phyloP scores from a whole-genome alignment of 1,140 invertebrate species.

The Brachionus rotundiformis region DNA sequence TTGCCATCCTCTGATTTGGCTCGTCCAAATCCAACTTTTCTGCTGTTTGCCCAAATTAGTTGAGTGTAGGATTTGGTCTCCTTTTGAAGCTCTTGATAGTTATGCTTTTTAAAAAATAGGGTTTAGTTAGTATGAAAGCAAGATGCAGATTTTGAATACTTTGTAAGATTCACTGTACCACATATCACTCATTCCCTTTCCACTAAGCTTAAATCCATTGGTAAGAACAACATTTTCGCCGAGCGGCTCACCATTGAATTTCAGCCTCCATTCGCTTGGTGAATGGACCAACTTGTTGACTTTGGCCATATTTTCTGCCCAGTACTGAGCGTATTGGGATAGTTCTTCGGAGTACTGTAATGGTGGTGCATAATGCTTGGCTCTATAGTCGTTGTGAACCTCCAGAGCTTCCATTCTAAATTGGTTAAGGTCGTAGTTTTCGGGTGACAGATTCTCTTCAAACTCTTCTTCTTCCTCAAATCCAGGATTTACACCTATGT shows the following conservation, averaged over 20 bases:
- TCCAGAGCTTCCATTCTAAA: constrained; percentile 50
- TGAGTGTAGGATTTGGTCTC: constrained; percentile 79
- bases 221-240: constrained; percentile 51
- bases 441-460: not conserved
- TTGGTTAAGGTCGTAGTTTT: constrained; percentile 37
- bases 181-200: constrained; percentile 46
- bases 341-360: constrained; percentile 69
- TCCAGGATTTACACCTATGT: not conserved
- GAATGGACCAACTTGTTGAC: constrained; percentile 72
- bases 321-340: constrained; percentile 71
- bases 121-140: not conserved
- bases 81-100: constrained; percentile 45
- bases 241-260: constrained; percentile 25
- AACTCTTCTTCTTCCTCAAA: not conserved
- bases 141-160: not conserved
- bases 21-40: constrained; percentile 79
- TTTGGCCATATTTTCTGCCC: constrained; percentile 75
- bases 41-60: constrained; percentile 80
- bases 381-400: constrained; percentile 61
- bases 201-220: constrained; percentile 49
- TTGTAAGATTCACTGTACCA: constrained; percentile 44
- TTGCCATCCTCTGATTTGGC: constrained; percentile 73
- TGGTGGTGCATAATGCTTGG: constrained; percentile 72
- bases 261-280: constrained; percentile 24
- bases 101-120: constrained; percentile 31